A percentile compares a stretch with the other conserved stretches of the same genome.
Evolutionary conservation across 1,140 invertebrate species (phyloP).

Genomic region (Sarcophaga bullata): DNA sequence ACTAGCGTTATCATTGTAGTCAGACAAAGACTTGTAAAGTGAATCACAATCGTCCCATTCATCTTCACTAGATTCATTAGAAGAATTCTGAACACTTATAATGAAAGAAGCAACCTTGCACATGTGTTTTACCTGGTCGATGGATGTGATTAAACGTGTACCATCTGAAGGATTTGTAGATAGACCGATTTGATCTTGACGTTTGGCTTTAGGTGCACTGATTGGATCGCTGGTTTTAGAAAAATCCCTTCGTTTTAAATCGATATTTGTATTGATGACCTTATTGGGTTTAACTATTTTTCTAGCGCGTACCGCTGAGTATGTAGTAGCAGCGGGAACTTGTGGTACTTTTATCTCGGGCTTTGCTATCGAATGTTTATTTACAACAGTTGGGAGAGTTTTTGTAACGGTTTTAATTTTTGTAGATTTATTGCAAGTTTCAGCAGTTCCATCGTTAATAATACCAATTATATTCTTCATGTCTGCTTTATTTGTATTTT

Average conservation of each 20-base stretch:
- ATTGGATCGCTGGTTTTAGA: background rate
- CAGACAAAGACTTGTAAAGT: constrained; percentile 10
- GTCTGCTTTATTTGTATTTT: too few species aligned
- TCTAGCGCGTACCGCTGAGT: constrained; percentile 29
- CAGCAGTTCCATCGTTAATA: too few species aligned
- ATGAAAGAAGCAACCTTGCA: constrained; percentile 20
- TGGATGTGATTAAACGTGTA: constrained; percentile 12
- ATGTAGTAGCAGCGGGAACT: background rate
- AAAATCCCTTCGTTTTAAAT: constrained; percentile 5
- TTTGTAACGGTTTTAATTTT: background rate
- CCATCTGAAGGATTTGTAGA: background rate
- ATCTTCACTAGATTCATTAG: constrained; percentile 15
- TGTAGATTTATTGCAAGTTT: background rate
- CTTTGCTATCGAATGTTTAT: background rate
- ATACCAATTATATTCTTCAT: background rate
- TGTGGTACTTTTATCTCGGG: background rate
- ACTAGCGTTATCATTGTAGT: constrained; percentile 54
- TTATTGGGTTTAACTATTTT: constrained; percentile 64
- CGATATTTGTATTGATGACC: constrained; percentile 57
- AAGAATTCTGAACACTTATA: constrained; percentile 33
- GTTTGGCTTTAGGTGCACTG: background rate
- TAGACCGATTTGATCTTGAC: background rate
- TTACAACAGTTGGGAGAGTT: background rate
- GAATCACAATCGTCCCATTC: constrained; percentile 26
- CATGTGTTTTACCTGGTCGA: constrained; percentile 35